Conservation (phyloP, 2,797 vertebrate genomes). For the Sebastes iracundus region DNA sequence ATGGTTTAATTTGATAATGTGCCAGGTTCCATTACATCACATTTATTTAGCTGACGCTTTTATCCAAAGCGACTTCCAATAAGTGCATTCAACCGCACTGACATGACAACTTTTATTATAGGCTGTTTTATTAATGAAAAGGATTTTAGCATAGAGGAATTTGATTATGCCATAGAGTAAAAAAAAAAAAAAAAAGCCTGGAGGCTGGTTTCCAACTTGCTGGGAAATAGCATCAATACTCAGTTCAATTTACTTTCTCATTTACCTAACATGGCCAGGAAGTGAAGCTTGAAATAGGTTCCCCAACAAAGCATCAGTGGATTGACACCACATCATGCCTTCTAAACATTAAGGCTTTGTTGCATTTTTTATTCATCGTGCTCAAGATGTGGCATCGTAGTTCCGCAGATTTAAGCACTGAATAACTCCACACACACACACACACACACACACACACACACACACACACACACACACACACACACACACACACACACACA, state of each 20-base stretch:
- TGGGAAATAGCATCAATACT: conserved; percentile 48
- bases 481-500: background rate
- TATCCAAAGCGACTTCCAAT: background rate
- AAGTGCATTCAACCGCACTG: background rate
- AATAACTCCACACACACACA: background rate
- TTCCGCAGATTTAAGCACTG: conserved; percentile 33
- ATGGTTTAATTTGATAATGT: conserved; percentile 21
- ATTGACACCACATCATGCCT: conserved; percentile 49
- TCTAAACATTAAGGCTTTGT: conserved; percentile 55
- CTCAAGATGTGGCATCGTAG: conserved; percentile 22
- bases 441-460: background rate
- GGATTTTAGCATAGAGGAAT: conserved; percentile 32
- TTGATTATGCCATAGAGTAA: conserved; percentile 11
- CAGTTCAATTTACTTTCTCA: conserved; percentile 70
- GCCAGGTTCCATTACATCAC: background rate
- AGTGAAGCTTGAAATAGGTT: conserved; percentile 80
- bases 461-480: background rate
- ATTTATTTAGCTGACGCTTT: background rate
- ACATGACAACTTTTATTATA: conserved; percentile 34
- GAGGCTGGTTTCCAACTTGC: conserved; percentile 38
- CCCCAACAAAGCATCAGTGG: conserved; percentile 46
- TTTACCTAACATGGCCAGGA: conserved; percentile 69
- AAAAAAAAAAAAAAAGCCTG: background rate
- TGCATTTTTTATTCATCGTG: conserved; percentile 27
- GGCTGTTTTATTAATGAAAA: conserved; percentile 37